Base-by-base conservation (phyloP, 2,113 vertebrate genomes). In the Leiothrix lutea region DNA sequence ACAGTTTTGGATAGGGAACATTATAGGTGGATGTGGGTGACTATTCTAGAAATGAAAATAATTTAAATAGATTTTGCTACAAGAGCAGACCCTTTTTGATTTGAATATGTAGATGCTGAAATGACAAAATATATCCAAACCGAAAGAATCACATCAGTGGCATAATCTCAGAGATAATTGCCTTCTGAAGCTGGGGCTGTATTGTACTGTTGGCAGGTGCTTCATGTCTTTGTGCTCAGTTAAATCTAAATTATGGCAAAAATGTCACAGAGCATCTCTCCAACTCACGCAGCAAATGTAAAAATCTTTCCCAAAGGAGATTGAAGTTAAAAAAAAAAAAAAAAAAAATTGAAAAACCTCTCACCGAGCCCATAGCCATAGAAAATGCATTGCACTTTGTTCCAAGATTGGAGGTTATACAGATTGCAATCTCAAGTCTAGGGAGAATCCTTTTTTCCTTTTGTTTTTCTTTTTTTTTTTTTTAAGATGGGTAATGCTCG, bases 311-410 rank as follows among this genome's bases (percentile, higher is more conserved):
- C 40, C 20, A 53, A 75, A 60, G n/a, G 11, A 79, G 12, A 60
- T 18, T 3, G 1, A 86, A 56, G 36, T 14, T 8, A 10, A 60
- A 50, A 45, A 64, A 21, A 25, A 24, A 28, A 36, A 13, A 25
- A 48, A 38, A 57, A 9, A 45, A 33, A 44, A 8, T 13, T 54
- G 14, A 45, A n/a, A 5, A 57, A 57, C 6, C 1, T 57, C 6
- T 54, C 22, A 6, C 7, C 6, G 21, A 80, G 13, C 10, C 25
- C 36, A 36, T 23, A 72, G 14, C 0, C 1, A 10, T 1, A 60
- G 40, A 73, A 67, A 53, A 70, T 50, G 50, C 5, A 14, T 57
- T 83, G 12, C 2, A 22, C 20, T 70, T 66, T 7, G 3, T 13
- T 65, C 7, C 45, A 61, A 62, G 47, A 33, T 51, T 38, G 47